Conservation (phyloP, 2,797 vertebrate species). For the Pampus argenteus region DNA sequence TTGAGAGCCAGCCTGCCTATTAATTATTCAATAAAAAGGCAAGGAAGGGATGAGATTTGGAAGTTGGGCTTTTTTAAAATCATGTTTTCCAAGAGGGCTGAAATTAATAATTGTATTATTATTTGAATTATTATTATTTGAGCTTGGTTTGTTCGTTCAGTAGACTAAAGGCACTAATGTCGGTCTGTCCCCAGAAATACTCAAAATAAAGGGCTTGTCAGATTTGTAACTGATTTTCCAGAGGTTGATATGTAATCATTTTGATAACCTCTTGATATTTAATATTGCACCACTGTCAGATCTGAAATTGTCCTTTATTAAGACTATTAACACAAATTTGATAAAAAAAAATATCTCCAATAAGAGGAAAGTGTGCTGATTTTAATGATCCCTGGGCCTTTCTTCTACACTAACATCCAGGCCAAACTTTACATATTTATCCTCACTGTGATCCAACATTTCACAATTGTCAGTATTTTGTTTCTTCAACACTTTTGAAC, state of each 20-base stretch:
- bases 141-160: not conserved
- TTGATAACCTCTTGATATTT: not conserved
- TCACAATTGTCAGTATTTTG: too few species aligned
- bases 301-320: too few species aligned
- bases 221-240: too few species aligned
- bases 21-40: not conserved
- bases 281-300: not conserved
- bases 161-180: not conserved
- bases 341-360: not conserved
- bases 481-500: not conserved
- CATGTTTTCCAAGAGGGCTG: not conserved
- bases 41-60: not conserved
- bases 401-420: not conserved
- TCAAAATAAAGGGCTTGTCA: not conserved
- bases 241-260: too few species aligned
- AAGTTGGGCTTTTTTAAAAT: not conserved
- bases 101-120: not conserved
- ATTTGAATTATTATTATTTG: too few species aligned
- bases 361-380: not conserved
- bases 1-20: not conserved
- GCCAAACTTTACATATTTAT: not conserved
- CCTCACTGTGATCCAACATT: not conserved
- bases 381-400: not conserved
- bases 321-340: too few species aligned
- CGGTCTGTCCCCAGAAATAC: not conserved